Evolutionary conservation across 2,113 vertebrate species (phyloP).

Genomic region (Chaetodon trifascialis): DNA sequence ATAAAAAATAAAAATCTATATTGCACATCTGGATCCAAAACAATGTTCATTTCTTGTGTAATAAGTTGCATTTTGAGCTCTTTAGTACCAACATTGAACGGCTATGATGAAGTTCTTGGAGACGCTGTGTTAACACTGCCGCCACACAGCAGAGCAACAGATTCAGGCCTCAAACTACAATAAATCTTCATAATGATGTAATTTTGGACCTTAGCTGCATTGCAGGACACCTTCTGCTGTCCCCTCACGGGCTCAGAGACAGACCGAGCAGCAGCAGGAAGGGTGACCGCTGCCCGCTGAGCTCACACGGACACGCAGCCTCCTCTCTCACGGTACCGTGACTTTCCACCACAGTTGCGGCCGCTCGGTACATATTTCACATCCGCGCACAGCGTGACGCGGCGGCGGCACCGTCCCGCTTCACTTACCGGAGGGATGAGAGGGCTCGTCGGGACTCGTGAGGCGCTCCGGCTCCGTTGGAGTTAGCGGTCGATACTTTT

Average conservation of each 20-base stretch:
- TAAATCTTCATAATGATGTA: constrained; percentile 40
- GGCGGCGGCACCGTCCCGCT: constrained; percentile 37
- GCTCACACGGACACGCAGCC: not conserved
- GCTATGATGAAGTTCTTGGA: not conserved
- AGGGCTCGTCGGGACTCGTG: constrained; percentile 48
- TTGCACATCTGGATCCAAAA: not conserved
- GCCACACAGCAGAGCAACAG: constrained; percentile 17
- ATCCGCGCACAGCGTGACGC: constrained; percentile 43
- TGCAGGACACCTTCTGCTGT: constrained; percentile 61
- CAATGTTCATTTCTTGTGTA: not conserved
- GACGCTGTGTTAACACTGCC: not conserved
- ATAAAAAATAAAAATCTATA: not conserved
- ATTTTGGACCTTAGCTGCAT: constrained; percentile 60
- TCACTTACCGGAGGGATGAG: constrained; percentile 67
- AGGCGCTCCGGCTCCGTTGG: constrained; percentile 49
- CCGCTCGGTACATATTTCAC: constrained; percentile 17
- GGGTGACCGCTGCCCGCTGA: not conserved
- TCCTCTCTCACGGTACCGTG: constrained; percentile 8
- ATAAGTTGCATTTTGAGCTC: not conserved
- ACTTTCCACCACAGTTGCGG: constrained; percentile 41
- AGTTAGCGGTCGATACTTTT: constrained; percentile 54
- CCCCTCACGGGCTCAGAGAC: not conserved
- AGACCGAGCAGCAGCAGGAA: not conserved
- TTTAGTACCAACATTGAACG: not conserved
- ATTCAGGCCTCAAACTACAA: constrained; percentile 33